phyloP scores from a whole-genome alignment of 92 coral and sea anemone species.

The Actinernus sp. region DNA sequence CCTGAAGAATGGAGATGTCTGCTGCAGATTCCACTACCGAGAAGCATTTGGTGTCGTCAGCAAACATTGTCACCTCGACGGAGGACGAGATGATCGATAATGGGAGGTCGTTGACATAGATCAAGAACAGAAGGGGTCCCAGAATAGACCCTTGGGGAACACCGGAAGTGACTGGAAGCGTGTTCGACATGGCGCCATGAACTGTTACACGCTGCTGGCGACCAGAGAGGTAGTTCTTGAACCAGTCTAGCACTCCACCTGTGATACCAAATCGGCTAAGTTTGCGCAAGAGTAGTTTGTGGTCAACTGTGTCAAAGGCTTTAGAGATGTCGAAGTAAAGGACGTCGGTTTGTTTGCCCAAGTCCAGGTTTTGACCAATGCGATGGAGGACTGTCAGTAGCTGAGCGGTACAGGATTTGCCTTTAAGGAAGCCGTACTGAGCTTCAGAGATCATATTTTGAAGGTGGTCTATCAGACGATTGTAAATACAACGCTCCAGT shows the following conservation, averaged over 20 bases:
- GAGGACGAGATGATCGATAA: conserved; percentile 1
- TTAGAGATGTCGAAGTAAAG: conserved; percentile 46
- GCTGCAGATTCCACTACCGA: too few relatives aligned
- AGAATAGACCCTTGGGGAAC: conserved; percentile 30
- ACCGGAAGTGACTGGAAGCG: conserved; percentile 36
- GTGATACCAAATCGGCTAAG: conserved; percentile 13
- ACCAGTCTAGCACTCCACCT: conserved; percentile 26
- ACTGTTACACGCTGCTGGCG: conserved; percentile 29
- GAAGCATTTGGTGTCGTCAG: conserved; percentile 40
- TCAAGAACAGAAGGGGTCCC: conserved; percentile 11
- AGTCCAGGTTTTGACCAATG: conserved; percentile 29
- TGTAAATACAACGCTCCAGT: conserved; percentile 14
- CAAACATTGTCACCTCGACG: too few relatives aligned
- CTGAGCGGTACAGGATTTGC: conserved; percentile 29
- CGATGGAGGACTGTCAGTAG: conserved; percentile 21
- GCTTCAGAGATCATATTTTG: conserved; percentile 4
- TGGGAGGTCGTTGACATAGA: conserved; percentile 1
- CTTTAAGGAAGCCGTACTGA: conserved; percentile 13
- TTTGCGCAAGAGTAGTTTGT: conserved; percentile 17
- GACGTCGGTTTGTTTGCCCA: conserved; percentile 41
- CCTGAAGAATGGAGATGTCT: too few relatives aligned
- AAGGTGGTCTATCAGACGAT: conserved; percentile 4
- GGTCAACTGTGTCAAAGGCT: conserved; percentile 43
- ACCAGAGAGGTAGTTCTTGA: conserved; percentile 30
- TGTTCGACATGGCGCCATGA: conserved; percentile 17